These are phyloP conservation scores for Gambelia wislizenii DNA, from an alignment of 2,797 vertebrate species.

Conservation along the genomic window DNA sequence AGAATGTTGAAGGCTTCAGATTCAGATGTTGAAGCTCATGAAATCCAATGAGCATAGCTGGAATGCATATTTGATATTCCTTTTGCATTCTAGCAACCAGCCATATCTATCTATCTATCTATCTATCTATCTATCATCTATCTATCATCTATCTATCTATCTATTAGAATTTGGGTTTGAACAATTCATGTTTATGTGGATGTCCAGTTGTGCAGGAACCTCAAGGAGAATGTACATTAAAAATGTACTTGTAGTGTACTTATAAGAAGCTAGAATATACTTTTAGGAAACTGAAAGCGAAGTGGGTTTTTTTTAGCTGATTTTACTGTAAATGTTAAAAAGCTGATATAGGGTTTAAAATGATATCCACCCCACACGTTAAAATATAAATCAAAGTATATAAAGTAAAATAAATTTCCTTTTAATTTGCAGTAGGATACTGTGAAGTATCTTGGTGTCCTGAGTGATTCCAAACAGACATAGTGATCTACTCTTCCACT, in stretches of 20 bases:
- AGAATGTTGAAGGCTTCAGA: no score
- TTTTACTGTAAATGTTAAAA: neutral
- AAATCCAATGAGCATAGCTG: neutral
- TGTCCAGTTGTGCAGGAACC: neutral
- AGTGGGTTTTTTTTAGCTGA: neutral
- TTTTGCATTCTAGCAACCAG: neutral
- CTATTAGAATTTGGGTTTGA: no score
- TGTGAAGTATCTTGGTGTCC: neutral
- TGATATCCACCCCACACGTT: neutral
- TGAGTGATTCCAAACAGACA: neutral
- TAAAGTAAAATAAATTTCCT: neutral
- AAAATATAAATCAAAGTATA: neutral
- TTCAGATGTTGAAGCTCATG: neutral
- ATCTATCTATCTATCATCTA: no score
- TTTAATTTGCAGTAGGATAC: neutral
- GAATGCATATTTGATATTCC: neutral
- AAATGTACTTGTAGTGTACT: neutral
- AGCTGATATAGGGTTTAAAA: neutral
- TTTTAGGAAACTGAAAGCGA: neutral
- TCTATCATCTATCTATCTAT: no score
- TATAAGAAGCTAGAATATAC: neutral
- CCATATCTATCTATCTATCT: neutral
- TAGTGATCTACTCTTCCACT: rapidly evolving
- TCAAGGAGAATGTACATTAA: neutral
- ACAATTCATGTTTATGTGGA: neutral